Base-by-base conservation (phyloP, 2,797 vertebrate species). In the Clarias fuscus region DNA sequence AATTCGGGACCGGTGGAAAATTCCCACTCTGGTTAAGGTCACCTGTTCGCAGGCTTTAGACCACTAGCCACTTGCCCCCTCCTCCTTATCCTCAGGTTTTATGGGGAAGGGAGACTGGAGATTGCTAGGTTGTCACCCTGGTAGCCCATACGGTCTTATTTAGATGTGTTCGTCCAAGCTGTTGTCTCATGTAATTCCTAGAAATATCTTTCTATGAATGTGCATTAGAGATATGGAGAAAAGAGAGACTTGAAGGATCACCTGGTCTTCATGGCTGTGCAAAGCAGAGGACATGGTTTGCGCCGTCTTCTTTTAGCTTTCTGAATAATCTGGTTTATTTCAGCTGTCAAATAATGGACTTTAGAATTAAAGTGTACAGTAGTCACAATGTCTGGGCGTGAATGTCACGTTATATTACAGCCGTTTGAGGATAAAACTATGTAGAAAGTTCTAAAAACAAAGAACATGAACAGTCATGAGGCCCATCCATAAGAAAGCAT, bases 61-160 rank as follows among this genome's bases (percentile, higher is more conserved):
- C 91, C 91, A 91, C 91, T 89, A 90, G 91, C 91, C 92, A 91
- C 93, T 93, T 93, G 91, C 92, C 93, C 93, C 71, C 67, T 61
- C 88, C 76, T 27, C 82, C 72, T 76, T 84, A 76, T 92, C 92
- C 93, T 93, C 91, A 91, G 93, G 93, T 95, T 94, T 95, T 94
- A 94, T 94, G 93, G 91, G 85, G 88, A 88, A 91, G 89, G 86
- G 90, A 93, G 91, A 90, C 90, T 90, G 92, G 92, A 90, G 92
- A 96, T 96, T 92, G 93, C 89, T 95, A 89, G 10, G 95, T 96
- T 95, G 95, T 94, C 94, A 95, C 85, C 84, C 84, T 30, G 65
- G 86, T 75, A 91, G 90, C 91, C 91, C 75, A 89, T 92, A 93
- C 92, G 90, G 91, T 91, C 84, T 86, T 92, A 91, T 93, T 92